Base-by-base conservation (phyloP, 2,113 vertebrate species). In the Rana temporaria region DNA sequence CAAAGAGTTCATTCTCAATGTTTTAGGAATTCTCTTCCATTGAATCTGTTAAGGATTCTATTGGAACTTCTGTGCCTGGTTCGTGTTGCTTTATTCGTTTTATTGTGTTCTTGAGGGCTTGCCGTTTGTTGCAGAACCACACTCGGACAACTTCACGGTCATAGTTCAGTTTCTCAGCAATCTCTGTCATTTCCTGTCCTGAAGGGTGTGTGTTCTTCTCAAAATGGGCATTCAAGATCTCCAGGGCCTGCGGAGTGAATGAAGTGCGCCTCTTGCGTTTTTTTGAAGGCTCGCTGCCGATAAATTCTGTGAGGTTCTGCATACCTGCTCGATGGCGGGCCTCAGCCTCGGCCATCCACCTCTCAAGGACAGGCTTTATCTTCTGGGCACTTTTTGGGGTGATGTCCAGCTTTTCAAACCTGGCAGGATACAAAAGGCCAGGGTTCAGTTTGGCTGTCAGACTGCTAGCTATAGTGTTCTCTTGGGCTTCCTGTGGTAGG, bases 401-500 rank as follows among this genome's bases (percentile, higher is more conserved):
- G 98, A 99, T 99, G 97, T 99, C 98, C 98, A 99, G 97, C 98
- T 99, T 99, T 98, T 99, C 98, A 97, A 99, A 99, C 98, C 98
- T 99, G 98, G 98, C 98, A 99, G 98, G 98, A 98, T 99, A 99
- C 97, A 99, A 99, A 99, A 99, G 98, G 97, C 98, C 98, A 99
- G 98, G 98, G 95, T 99, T 99, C 98, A 99, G 98, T 99, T 99
- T 99, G 95, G 96, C 98, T 98, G 97, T 99, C 96, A 99, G 96
- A 99, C 97, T 97, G 97, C 94, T 99, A 99, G 96, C 97, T 99
- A 99, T 96, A 97, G 96, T 96, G 97, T 96, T 99, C 97, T 99
- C 98, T 98, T 99, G 98, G 97, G 97, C 97, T 99, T 99, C 97
- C 97, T 99, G 98, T 96, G 98, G 98, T 99, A 99, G 97, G 96